These are phyloP conservation scores for Eurystomus glaucurus DNA, from an alignment of 2,797 vertebrate genomes.

Conservation along the genomic window DNA sequence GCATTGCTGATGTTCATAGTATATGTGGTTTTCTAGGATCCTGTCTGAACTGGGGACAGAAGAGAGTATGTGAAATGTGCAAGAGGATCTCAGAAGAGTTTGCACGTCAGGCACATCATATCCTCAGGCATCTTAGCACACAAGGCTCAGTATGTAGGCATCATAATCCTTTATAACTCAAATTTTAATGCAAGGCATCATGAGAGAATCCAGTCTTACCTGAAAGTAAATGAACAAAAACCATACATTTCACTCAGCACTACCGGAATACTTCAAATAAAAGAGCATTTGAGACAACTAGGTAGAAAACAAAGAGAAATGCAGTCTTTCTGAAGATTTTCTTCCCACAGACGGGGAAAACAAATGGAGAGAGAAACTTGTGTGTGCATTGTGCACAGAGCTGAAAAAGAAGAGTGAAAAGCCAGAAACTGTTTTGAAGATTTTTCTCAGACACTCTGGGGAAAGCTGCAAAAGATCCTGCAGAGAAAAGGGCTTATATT, in stretches of 20 bases:
- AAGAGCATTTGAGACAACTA: not conserved
- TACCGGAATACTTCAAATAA: not conserved
- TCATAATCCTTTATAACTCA: not conserved
- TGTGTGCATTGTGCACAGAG: not conserved
- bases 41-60: not conserved
- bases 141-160: not conserved
- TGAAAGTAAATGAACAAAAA: not conserved
- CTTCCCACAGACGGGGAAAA: not conserved
- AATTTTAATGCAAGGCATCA: not conserved
- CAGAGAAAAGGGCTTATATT: not conserved
- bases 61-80: not conserved
- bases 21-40: not conserved
- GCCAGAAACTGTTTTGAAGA: not conserved
- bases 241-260: not conserved
- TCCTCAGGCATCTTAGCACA: not conserved
- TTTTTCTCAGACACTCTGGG: conserved; percentile 11
- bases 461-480: conserved; percentile 4
- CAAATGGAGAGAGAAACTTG: not conserved
- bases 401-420: not conserved
- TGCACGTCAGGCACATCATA: not conserved
- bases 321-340: not conserved
- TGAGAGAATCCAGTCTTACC: not conserved
- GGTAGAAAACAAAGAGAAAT: conserved; percentile 8
- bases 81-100: not conserved
- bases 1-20: not conserved